Conservation (phyloP, 2,113 vertebrate species). For the Hemiprocne comata region DNA sequence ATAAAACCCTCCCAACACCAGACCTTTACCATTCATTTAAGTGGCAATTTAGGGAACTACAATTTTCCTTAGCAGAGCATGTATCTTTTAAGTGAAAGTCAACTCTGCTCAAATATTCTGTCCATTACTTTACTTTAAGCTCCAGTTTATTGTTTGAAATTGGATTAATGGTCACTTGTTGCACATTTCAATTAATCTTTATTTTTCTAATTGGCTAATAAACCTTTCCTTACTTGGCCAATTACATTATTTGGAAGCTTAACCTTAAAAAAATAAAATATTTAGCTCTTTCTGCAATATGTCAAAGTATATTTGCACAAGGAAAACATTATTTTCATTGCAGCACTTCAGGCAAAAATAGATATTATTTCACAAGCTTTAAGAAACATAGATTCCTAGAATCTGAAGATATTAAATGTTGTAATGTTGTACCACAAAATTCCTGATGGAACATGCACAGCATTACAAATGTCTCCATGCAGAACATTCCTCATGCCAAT, state of each 20-base stretch:
- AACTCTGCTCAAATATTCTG: not conserved
- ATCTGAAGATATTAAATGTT: conserved; percentile 2
- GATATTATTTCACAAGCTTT: conserved; percentile 32
- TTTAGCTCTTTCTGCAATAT: not conserved
- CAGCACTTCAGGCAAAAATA: conserved; percentile 24
- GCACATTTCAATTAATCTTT: not conserved
- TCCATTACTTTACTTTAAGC: not conserved
- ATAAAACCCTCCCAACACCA: not conserved
- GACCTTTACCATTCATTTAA: not conserved
- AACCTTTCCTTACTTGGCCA: conserved; percentile 31
- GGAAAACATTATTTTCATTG: conserved; percentile 12
- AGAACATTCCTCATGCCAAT: not conserved
- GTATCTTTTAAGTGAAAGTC: not conserved
- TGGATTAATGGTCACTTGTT: not conserved
- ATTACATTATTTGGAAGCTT: not conserved
- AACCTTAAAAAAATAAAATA: not conserved
- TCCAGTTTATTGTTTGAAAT: not conserved
- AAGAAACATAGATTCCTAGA: conserved; percentile 7
- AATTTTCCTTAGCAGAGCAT: not conserved
- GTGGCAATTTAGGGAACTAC: not conserved
- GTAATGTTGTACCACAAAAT: not conserved
- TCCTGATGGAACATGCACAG: not conserved
- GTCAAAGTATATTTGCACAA: conserved; percentile 28
- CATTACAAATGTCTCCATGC: not conserved
- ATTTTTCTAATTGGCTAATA: not conserved